Base-by-base conservation (phyloP, 2,888 invertebrate species). In the Ophioninae sp. region DNA sequence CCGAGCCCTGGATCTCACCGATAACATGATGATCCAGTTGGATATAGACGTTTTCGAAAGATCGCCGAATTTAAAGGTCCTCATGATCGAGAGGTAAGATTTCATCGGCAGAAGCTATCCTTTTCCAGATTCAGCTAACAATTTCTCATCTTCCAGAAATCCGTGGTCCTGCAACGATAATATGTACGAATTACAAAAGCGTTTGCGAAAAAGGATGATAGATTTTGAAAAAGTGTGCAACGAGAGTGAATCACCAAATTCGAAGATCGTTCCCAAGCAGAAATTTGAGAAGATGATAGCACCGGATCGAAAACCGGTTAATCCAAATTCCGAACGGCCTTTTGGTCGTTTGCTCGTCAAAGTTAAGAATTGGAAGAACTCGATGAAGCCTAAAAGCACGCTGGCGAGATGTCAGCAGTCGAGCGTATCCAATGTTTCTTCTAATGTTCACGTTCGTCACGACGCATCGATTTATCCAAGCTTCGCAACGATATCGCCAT, bases 1-100 rank as follows among this genome's bases (percentile, higher is more conserved):
- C 68, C 90, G 88, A 51, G 89, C 80, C 7, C 89, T 92, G 76
- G 90, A 92, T 84, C 87, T 92, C 22, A 90, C 91, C 2, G 88
- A 89, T 65, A 92, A 92, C 72, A 78, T 88, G 65, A 86, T 92
- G 87, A 89, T 88, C 68, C 89, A 89, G 59, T 73, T 92, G 71
- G 86, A 88, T 23, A 61, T 41, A n/a, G 61, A 74, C 17, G 82
- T 88, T 0, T 74, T 91, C 23, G 76, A 86, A 22, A 30, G 73
- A 2, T 63, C 89, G 68, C 82, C 82, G 2, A 85, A 85, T 63
- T 83, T 92, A 20, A 82, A 59, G 39, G 86, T 83, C 44, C 84
- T 91, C 75, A 88, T 86, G 17, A 85, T 91, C 71, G 85, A 88
- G 64, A 87, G 88, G 91, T 91, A 88, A 22, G 81, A 13, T 8